A percentile compares a stretch with the other conserved stretches of the same genome.
phyloP scores from a whole-genome alignment of 2,797 vertebrate genomes.

The Melanotaenia boesemani region DNA sequence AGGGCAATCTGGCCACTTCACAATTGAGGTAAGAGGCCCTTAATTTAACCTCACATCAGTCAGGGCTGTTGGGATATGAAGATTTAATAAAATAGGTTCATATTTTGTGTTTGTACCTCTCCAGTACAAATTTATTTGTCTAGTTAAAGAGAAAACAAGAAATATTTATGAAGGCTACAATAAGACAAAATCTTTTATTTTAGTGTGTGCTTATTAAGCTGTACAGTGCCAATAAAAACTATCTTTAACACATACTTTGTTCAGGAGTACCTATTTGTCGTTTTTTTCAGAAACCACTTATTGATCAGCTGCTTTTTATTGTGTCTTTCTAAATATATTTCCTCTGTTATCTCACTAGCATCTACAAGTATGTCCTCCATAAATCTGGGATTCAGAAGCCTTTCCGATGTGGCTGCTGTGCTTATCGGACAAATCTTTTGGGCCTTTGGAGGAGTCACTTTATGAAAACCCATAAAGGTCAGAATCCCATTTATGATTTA shows the following conservation, averaged over 20 bases:
- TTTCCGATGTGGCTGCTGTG: slow-evolving; percentile 67
- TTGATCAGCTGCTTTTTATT: background rate
- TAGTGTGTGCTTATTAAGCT: background rate
- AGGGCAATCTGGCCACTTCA: slow-evolving; percentile 83
- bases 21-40: slow-evolving; percentile 85
- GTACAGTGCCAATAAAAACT: background rate
- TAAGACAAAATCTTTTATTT: too few relatives aligned
- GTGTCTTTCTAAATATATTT: background rate
- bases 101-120: background rate
- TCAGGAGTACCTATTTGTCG: background rate
- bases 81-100: background rate
- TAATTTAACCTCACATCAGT: background rate
- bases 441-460: slow-evolving; percentile 69
- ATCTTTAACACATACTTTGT: background rate
- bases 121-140: background rate
- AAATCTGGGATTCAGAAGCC: slow-evolving; percentile 58
- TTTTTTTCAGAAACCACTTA: background rate
- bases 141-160: background rate
- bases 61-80: background rate
- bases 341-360: slow-evolving; percentile 47
- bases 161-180: background rate
- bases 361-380: slow-evolving; percentile 55
- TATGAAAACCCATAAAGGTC: slow-evolving; percentile 68
- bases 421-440: slow-evolving; percentile 63
- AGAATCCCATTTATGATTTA: slow-evolving; percentile 6